phyloP scores from a whole-genome alignment of 2,888 invertebrate species.

The Caenorhabditis japonica region DNA sequence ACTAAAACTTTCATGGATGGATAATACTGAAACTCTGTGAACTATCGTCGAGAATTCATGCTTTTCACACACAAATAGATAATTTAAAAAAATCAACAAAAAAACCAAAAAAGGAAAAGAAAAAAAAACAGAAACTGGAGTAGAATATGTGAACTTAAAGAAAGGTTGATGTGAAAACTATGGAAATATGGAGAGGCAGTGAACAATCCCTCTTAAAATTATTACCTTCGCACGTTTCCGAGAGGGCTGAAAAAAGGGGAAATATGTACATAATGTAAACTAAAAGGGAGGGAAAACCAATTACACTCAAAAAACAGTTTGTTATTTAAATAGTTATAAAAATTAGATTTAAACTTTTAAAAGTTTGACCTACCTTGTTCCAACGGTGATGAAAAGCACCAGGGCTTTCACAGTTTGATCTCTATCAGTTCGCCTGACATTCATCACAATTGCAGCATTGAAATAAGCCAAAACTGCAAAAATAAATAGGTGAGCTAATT shows the following conservation, averaged over 20 bases:
- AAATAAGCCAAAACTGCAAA: constrained; percentile 71
- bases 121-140: background rate
- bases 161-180: constrained; percentile 14
- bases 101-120: constrained; percentile 17
- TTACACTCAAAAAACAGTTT: constrained; percentile 4
- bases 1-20: no score
- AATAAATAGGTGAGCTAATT: no score
- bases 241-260: constrained; percentile 49
- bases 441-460: constrained; percentile 71
- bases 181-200: constrained; percentile 4
- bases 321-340: constrained; percentile 2
- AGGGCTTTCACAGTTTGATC: constrained; percentile 72
- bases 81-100: no score
- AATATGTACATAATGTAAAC: background rate
- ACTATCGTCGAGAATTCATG: no score
- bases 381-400: constrained; percentile 71
- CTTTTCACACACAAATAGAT: no score
- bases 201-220: constrained; percentile 19
- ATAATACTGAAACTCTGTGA: no score
- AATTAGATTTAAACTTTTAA: no score
- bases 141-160: constrained; percentile 20
- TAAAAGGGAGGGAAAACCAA: constrained; percentile 15
- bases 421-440: constrained; percentile 66
- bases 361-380: constrained; percentile 62
- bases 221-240: constrained; percentile 53